phyloP scores from a whole-genome alignment of 2,113 vertebrate genomes.

The Pholis gunnellus region DNA sequence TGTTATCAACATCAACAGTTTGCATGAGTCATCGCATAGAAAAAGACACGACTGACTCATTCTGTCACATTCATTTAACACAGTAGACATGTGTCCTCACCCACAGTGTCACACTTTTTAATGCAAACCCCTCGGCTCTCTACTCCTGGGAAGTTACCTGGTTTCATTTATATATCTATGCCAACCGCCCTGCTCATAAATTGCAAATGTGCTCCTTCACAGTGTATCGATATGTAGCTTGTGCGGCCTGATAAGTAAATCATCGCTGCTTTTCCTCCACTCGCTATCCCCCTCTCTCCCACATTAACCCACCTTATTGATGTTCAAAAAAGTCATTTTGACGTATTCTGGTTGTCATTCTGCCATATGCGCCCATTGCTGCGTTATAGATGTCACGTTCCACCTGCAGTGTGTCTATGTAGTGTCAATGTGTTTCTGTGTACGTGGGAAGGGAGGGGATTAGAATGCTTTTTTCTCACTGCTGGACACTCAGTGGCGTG shows the following conservation, averaged over 20 bases:
- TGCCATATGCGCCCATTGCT: background rate
- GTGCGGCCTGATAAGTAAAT: constrained; percentile 52
- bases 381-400: constrained; percentile 18
- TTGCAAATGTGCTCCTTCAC: constrained; percentile 45
- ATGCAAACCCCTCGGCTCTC: constrained; percentile 5
- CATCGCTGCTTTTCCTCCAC: constrained; percentile 13
- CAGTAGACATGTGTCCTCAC: constrained; percentile 18
- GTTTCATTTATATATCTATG: constrained; percentile 44
- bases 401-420: background rate
- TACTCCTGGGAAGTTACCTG: constrained; percentile 14
- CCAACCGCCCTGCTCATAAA: constrained; percentile 56
- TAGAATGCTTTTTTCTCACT: background rate
- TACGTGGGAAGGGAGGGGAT: constrained; percentile 14
- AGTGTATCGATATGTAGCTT: constrained; percentile 42
- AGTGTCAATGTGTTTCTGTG: constrained; percentile 20
- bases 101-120: constrained; percentile 1
- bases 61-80: background rate
- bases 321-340: constrained; percentile 38
- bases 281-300: constrained; percentile 13
- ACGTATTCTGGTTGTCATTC: constrained; percentile 47
- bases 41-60: background rate
- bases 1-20: constrained; percentile 9
- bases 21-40: background rate
- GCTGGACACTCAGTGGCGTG: constrained; percentile 5
- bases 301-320: constrained; percentile 36